Evolutionary conservation across 2,113 vertebrate genomes (phyloP).

Genomic region (Platysteira castanea): DNA sequence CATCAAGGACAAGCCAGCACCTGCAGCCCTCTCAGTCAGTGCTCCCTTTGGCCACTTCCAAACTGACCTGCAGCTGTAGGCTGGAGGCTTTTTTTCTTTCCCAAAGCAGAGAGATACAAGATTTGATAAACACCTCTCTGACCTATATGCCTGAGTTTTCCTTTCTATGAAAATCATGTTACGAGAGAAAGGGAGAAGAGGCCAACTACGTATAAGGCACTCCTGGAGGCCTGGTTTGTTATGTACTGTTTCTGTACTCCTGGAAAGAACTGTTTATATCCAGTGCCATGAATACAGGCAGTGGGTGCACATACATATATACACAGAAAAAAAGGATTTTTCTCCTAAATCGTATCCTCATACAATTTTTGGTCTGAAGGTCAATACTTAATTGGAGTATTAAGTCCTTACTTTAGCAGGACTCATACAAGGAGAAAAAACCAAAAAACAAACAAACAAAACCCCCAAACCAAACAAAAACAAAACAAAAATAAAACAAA

Average conservation of each 20-base stretch:
- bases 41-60: neutral
- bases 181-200: neutral
- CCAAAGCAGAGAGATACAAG: neutral
- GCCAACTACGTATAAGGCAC: neutral
- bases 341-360: neutral
- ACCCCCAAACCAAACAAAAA: neutral
- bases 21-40: neutral
- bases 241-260: neutral
- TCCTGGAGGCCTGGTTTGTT: neutral
- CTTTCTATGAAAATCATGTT: neutral
- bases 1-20: conserved; percentile 15
- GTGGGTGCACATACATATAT: neutral
- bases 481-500: no score
- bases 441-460: neutral
- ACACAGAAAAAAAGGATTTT: neutral
- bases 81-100: neutral
- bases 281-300: neutral
- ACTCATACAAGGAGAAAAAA: neutral
- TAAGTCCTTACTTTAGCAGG: neutral
- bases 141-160: neutral
- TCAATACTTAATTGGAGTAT: neutral
- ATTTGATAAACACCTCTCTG: neutral
- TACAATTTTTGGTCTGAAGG: neutral
- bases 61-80: neutral
- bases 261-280: neutral